Percentiles rank a stretch among this genome's conserved stretches.
phyloP scores from a whole-genome alignment of 1,140 invertebrate species.

The Sogatella furcifera region DNA sequence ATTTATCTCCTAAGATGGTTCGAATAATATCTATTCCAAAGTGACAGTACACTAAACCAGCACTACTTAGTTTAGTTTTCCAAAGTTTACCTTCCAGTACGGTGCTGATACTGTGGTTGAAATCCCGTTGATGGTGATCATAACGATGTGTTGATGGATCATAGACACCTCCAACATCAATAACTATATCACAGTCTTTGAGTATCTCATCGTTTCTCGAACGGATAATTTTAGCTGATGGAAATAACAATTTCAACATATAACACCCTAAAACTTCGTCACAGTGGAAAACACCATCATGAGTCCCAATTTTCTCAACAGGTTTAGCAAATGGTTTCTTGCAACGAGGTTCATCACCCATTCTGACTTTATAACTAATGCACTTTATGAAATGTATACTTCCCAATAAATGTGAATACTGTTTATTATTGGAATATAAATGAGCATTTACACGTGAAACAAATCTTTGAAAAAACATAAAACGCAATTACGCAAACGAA shows the following conservation, averaged over 20 bases:
- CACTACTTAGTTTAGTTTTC: slow-evolving; percentile 77
- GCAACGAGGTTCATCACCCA: too few species aligned
- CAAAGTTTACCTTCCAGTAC: slow-evolving; percentile 42
- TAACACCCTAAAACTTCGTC: slow-evolving; percentile 92
- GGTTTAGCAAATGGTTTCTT: too few species aligned
- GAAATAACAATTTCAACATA: slow-evolving; percentile 76
- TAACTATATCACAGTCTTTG: slow-evolving; percentile 81
- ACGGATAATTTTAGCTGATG: slow-evolving; percentile 72
- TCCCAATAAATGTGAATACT: too few species aligned
- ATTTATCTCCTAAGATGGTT: slow-evolving; percentile 37
- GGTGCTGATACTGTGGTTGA: slow-evolving; percentile 48
- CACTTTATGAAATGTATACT: too few species aligned
- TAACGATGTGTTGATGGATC: slow-evolving; percentile 65
- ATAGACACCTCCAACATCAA: slow-evolving; percentile 91
- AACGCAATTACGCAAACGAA: too few species aligned
- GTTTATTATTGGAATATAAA: too few species aligned
- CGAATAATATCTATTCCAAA: slow-evolving; percentile 77
- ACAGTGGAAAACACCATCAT: slow-evolving; percentile 82
- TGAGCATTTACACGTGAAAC: too few species aligned
- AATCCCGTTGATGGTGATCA: slow-evolving; percentile 91
- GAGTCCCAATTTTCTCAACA: slow-evolving; percentile 55
- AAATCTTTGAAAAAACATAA: too few species aligned
- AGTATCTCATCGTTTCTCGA: slow-evolving; percentile 53
- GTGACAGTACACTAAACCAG: slow-evolving; percentile 86
- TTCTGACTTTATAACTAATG: too few species aligned